These are phyloP conservation scores for Gortyna flavago DNA, from an alignment of 2,888 invertebrate species.

Conservation along the genomic window DNA sequence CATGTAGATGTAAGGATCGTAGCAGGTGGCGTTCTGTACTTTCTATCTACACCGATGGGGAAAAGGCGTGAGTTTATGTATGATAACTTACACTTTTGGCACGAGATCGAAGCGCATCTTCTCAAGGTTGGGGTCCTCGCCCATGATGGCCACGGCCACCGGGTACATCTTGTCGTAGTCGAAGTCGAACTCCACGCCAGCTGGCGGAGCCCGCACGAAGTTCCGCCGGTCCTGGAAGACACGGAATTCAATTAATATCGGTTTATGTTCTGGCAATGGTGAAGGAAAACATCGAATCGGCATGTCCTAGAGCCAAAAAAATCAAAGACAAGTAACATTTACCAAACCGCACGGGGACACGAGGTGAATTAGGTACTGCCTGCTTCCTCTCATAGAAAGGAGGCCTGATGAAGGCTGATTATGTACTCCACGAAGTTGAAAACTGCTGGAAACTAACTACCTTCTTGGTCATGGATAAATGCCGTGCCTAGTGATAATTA, in stretches of 20 bases:
- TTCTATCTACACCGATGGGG: no score
- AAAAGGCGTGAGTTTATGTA: neutral
- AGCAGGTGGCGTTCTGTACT: neutral
- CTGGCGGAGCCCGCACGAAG: constrained; percentile 98
- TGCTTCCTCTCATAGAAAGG: neutral
- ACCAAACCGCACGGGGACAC: neutral
- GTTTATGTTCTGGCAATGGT: neutral
- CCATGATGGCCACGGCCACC: constrained; percentile 97
- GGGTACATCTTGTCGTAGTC: constrained; percentile 98
- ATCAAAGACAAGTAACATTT: neutral
- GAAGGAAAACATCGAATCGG: neutral
- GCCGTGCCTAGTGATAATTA: no score
- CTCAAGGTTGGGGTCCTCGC: constrained; percentile 98
- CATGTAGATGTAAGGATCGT: neutral
- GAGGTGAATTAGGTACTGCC: no score
- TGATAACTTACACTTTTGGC: constrained; percentile 97
- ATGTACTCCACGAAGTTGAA: no score
- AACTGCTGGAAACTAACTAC: neutral
- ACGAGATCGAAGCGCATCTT: constrained; percentile 99
- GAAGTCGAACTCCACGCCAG: constrained; percentile 98
- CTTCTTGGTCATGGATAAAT: neutral
- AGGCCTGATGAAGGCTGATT: neutral
- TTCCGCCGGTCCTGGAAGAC: constrained; percentile 96
- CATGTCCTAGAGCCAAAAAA: neutral
- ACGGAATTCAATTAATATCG: neutral